phyloP scores from a whole-genome alignment of 2,113 vertebrate genomes.

The Connochaetes taurinus region DNA sequence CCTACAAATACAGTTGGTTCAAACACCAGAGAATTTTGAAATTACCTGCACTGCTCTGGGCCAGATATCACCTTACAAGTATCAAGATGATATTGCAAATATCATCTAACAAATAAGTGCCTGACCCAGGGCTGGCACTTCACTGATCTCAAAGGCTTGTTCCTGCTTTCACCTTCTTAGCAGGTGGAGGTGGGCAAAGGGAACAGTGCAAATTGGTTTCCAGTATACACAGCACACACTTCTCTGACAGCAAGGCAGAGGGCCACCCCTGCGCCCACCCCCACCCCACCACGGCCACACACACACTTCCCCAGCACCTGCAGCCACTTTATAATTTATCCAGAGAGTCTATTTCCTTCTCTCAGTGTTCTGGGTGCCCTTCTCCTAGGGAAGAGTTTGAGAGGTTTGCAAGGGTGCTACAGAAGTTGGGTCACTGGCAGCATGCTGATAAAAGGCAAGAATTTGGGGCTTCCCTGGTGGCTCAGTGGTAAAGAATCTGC shows the following conservation, averaged over 20 bases:
- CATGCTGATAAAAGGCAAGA: background rate
- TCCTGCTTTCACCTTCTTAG: background rate
- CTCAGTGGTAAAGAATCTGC: background rate
- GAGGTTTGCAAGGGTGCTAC: background rate
- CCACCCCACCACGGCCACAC: rapidly evolving
- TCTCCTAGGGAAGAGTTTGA: background rate
- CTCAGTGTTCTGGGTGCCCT: background rate
- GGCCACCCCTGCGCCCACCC: background rate
- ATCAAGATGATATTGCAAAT: background rate
- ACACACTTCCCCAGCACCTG: background rate
- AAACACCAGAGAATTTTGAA: background rate
- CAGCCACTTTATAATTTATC: background rate
- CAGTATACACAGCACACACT: rapidly evolving
- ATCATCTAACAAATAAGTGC: background rate
- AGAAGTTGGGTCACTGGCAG: background rate
- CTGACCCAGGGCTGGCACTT: background rate
- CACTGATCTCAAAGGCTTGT: background rate
- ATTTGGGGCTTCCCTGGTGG: background rate
- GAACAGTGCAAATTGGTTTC: background rate
- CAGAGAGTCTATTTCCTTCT: background rate
- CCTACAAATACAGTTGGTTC: background rate
- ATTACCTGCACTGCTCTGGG: background rate
- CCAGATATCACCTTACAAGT: background rate
- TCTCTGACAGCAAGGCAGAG: background rate
- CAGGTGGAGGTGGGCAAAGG: background rate